These are phyloP conservation scores for Drosophila leontia DNA, from an alignment of 1,140 invertebrate species.

Conservation along the genomic window DNA sequence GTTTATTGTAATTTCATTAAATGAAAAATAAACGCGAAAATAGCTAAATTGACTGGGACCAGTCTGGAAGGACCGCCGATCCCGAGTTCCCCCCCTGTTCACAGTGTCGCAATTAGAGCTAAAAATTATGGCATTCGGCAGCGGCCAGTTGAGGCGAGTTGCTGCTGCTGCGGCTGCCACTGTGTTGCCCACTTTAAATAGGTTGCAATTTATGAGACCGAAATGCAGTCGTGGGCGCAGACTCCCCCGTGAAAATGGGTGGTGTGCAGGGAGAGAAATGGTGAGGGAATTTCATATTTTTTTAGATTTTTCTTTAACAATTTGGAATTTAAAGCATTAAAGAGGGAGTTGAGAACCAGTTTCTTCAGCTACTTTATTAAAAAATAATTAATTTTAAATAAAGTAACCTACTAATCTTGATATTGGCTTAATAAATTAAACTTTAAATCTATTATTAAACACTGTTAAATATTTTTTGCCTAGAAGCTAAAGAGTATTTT, in stretches of 20 bases:
- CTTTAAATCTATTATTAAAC: too few species aligned
- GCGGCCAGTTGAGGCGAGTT: conserved; percentile 5
- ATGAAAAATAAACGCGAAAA: conserved; percentile 76
- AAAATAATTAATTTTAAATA: too few species aligned
- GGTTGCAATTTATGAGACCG: conserved; percentile 77
- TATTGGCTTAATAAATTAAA: too few species aligned
- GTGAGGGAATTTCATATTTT: too few species aligned
- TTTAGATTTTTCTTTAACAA: not conserved
- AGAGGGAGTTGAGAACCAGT: too few species aligned
- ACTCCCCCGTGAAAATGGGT: conserved; percentile 27
- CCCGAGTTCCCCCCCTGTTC: conserved; percentile 15
- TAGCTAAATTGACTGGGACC: conserved; percentile 53
- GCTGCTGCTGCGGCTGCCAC: conserved; percentile 1
- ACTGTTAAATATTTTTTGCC: too few species aligned
- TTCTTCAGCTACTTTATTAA: too few species aligned
- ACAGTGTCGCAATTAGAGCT: conserved; percentile 74
- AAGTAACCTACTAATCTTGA: too few species aligned
- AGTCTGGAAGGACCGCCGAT: conserved; percentile 18
- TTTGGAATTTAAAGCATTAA: not conserved
- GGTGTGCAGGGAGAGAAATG: conserved; percentile 5
- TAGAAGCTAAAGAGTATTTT: too few species aligned
- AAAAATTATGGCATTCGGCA: conserved; percentile 62
- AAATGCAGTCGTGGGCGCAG: conserved; percentile 22
- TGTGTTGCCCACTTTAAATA: conserved; percentile 58
- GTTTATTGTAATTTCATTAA: conserved; percentile 83